Conservation (phyloP, 2,888 invertebrate species). For the Idaea straminata region DNA sequence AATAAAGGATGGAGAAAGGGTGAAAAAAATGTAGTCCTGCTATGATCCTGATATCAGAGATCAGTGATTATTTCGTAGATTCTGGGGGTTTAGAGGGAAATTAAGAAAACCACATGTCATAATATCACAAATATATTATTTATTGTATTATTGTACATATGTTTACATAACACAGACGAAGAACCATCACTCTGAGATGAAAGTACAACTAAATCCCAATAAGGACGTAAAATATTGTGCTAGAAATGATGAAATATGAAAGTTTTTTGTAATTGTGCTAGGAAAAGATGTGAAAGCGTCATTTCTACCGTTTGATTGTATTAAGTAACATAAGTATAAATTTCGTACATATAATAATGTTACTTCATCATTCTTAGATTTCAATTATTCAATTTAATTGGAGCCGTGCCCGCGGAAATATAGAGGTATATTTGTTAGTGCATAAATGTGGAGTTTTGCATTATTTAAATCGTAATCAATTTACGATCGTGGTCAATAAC, state of each 20-base stretch:
- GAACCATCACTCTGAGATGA: constrained; percentile 62
- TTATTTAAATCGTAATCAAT: too few relatives aligned
- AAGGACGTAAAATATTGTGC: constrained; percentile 62
- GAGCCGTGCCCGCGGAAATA: too few relatives aligned
- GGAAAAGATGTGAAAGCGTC: constrained; percentile 29
- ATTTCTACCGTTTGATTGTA: constrained; percentile 15
- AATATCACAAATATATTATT: constrained; percentile 77
- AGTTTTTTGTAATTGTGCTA: constrained; percentile 42
- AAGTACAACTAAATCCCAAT: constrained; percentile 56
- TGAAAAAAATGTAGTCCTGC: too few relatives aligned
- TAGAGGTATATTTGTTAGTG: too few relatives aligned
- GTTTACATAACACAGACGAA: constrained; percentile 69
- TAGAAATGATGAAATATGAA: constrained; percentile 47
- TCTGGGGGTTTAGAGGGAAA: constrained; percentile 18
- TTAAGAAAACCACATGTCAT: constrained; percentile 27
- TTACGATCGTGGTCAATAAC: too few relatives aligned
- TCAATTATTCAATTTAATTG: too few relatives aligned
- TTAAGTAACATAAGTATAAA: constrained; percentile 14
- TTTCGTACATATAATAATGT: neutral
- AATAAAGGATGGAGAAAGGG: neutral
- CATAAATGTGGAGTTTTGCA: too few relatives aligned
- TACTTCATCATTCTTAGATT: too few relatives aligned
- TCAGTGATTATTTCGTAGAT: too few relatives aligned
- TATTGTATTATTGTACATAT: constrained; percentile 75
- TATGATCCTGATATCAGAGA: too few relatives aligned